Conservation (phyloP, 2,113 vertebrate genomes). For the Perca fluviatilis region DNA sequence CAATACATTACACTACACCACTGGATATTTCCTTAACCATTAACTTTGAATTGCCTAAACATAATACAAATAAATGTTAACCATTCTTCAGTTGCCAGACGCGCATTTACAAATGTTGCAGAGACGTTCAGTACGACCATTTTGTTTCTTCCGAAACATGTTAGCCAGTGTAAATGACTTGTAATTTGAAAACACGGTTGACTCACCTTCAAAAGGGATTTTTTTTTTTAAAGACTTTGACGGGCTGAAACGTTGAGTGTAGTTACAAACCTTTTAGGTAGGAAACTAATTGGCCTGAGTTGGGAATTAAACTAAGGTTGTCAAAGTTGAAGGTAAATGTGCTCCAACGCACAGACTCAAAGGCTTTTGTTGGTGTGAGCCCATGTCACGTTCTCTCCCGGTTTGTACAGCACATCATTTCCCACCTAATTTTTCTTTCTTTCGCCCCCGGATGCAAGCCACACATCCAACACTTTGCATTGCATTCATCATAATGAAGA, state of each 20-base stretch:
- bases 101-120: background rate
- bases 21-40: background rate
- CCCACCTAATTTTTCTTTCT: background rate
- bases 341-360: background rate
- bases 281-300: constrained; percentile 11
- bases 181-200: background rate
- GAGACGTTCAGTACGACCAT: background rate
- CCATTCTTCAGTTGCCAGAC: background rate
- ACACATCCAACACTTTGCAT: background rate
- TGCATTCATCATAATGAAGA: background rate
- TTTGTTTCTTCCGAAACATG: background rate
- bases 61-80: background rate
- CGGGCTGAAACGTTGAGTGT: background rate
- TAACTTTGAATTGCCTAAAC: background rate
- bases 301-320: constrained; percentile 1
- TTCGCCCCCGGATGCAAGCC: background rate
- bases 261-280: constrained; percentile 23
- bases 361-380: background rate
- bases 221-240: background rate
- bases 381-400: constrained; percentile 1
- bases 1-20: too few species aligned
- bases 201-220: background rate
- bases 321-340: constrained; percentile 17
- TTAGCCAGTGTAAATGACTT: constrained; percentile 1
- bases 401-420: background rate